A percentile compares a stretch with the other conserved stretches of the same genome.
Conservation (phyloP, 2,888 invertebrate species). For the Cosmopolites sordidus region DNA sequence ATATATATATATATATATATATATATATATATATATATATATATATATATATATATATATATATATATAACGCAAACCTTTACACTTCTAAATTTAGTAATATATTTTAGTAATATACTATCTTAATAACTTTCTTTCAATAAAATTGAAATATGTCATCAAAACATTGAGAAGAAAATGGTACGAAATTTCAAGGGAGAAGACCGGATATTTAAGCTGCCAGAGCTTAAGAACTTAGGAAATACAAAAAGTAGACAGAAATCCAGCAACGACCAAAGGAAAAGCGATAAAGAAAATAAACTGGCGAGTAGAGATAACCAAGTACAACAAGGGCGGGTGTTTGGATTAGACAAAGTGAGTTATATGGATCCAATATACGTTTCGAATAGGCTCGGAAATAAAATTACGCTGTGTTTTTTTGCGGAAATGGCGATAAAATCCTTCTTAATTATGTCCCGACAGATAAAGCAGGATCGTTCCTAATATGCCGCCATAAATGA, state of each 20-base stretch:
- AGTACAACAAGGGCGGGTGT: conserved; percentile 23
- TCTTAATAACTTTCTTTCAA: too few species aligned
- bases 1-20: too few species aligned
- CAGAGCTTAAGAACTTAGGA: conserved; percentile 24
- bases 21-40: too few species aligned
- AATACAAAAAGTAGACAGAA: conserved; percentile 24
- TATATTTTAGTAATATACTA: too few species aligned
- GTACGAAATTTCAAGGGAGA: background rate
- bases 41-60: too few species aligned
- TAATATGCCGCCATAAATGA: conserved; percentile 9
- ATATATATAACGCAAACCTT: too few species aligned
- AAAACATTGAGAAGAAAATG: conserved; percentile 6
- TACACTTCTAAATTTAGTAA: too few species aligned
- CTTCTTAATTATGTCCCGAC: conserved; percentile 17
- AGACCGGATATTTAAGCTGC: conserved; percentile 19
- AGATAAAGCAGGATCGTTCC: conserved; percentile 15
- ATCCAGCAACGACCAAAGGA: conserved; percentile 14
- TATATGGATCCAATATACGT: conserved; percentile 23
- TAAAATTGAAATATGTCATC: too few species aligned
- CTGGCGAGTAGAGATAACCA: conserved; percentile 24
- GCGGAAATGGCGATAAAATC: conserved; percentile 15
- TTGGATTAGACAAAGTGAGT: conserved; percentile 27
- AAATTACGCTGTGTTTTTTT: conserved; percentile 12
- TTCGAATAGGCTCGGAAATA: conserved; percentile 13
- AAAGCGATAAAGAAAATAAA: conserved; percentile 26